Conservation (phyloP, 2,888 invertebrate genomes). For the Stictocephala bisonia region DNA sequence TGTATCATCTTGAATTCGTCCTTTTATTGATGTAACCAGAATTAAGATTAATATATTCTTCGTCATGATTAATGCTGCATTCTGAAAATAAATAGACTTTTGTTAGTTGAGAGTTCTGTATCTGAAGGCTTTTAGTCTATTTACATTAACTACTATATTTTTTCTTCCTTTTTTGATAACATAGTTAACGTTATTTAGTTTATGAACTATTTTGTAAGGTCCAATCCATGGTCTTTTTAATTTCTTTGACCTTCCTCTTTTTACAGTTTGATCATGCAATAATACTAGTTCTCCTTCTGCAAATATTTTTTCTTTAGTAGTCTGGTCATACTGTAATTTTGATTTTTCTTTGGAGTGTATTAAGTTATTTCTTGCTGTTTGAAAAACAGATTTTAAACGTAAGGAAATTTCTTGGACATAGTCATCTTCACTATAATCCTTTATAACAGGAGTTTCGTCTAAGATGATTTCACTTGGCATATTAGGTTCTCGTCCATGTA, state of each 20-base stretch:
- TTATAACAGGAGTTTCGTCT: neutral
- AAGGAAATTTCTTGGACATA: neutral
- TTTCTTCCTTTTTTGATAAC: neutral
- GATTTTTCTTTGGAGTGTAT: neutral
- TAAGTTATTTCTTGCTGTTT: neutral
- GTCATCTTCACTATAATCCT: neutral
- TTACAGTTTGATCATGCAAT: neutral
- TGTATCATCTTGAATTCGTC: too few species aligned
- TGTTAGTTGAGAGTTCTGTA: neutral
- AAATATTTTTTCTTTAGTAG: neutral
- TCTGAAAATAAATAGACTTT: conserved; percentile 5
- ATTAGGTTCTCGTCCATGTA: neutral
- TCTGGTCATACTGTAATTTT: neutral
- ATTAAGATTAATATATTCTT: neutral
- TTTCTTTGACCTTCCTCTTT: neutral
- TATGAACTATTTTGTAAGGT: neutral
- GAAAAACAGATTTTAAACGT: neutral
- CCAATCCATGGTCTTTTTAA: neutral
- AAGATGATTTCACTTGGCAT: neutral
- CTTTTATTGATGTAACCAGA: too few species aligned
- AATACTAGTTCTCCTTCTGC: neutral
- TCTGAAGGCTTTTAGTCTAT: neutral
- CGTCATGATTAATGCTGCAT: neutral
- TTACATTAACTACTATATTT: neutral
- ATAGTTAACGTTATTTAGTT: neutral